These are phyloP conservation scores for Crotalus viridis DNA, from an alignment of 2,113 vertebrate genomes.

Conservation along the genomic window DNA sequence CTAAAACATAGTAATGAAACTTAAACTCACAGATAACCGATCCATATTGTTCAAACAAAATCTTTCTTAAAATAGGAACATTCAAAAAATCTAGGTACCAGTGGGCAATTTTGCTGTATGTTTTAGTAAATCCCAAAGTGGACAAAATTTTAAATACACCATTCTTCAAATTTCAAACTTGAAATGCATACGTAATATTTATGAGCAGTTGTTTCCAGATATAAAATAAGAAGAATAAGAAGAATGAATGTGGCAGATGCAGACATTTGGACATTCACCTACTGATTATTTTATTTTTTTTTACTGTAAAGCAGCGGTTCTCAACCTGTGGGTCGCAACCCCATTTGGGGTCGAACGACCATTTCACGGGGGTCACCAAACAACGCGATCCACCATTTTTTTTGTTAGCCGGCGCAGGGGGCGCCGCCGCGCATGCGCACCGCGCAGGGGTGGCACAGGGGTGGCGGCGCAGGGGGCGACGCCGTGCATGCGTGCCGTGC, in stretches of 20 bases:
- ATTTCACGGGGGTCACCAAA: too few species aligned
- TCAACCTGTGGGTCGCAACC: too few species aligned
- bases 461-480: too few species aligned
- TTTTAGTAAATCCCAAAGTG: neutral
- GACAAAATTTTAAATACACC: neutral
- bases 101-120: neutral
- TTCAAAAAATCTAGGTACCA: neutral
- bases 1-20: conserved; percentile 47
- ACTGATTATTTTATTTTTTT: neutral
- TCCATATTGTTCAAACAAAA: conserved; percentile 58
- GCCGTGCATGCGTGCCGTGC: too few species aligned
- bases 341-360: too few species aligned
- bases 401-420: too few species aligned
- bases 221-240: neutral
- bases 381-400: too few species aligned
- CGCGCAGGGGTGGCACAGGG: too few species aligned
- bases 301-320: neutral
- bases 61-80: neutral
- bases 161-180: neutral
- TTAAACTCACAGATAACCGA: conserved; percentile 50
- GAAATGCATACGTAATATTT: neutral
- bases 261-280: neutral
- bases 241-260: neutral
- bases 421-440: too few species aligned
- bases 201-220: neutral